phyloP scores from a whole-genome alignment of 2,888 invertebrate species.

The Tribolium freemani region DNA sequence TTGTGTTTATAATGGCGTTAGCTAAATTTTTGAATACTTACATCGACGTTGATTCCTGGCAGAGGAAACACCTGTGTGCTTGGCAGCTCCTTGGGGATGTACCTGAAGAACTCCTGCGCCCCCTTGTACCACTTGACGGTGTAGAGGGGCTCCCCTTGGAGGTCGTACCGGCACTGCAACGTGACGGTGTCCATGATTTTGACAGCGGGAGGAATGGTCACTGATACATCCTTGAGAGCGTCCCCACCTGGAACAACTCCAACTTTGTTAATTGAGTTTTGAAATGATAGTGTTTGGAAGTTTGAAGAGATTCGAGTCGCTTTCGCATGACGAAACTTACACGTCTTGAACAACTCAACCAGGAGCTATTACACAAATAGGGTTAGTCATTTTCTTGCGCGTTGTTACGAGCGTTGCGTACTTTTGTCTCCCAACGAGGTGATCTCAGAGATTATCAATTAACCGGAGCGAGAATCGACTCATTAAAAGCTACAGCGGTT shows the following conservation, averaged over 20 bases:
- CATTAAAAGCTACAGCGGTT: conserved; percentile 9
- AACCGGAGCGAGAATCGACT: conserved; percentile 1
- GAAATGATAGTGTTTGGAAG: conserved; percentile 25
- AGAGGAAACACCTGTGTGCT: conserved; percentile 81
- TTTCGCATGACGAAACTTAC: conserved; percentile 45
- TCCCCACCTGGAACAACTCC: conserved; percentile 69
- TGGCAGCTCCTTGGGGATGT: conserved; percentile 83
- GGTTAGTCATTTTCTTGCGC: conserved; percentile 46
- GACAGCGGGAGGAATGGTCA: conserved; percentile 80
- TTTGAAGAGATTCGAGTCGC: conserved; percentile 6
- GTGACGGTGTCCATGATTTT: conserved; percentile 81
- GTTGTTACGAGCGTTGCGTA: conserved; percentile 25
- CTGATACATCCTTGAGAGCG: conserved; percentile 78
- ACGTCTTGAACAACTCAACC: conserved; percentile 48
- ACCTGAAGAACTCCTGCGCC: conserved; percentile 83
- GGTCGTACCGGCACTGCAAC: conserved; percentile 81
- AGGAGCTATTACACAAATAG: conserved; percentile 49
- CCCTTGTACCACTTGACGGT: conserved; percentile 89
- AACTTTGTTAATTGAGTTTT: conserved; percentile 40
- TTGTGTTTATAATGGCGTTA: not conserved
- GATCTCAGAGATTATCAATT: conserved; percentile 40
- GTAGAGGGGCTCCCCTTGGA: conserved; percentile 81
- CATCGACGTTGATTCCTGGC: conserved; percentile 79
- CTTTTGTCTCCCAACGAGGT: conserved; percentile 34
- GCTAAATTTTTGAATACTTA: conserved; percentile 70